A percentile compares a stretch with the other conserved stretches of the same genome.
These are phyloP conservation scores for Mercenaria mercenaria DNA, from an alignment of 1,140 invertebrate genomes.

Conservation along the genomic window DNA sequence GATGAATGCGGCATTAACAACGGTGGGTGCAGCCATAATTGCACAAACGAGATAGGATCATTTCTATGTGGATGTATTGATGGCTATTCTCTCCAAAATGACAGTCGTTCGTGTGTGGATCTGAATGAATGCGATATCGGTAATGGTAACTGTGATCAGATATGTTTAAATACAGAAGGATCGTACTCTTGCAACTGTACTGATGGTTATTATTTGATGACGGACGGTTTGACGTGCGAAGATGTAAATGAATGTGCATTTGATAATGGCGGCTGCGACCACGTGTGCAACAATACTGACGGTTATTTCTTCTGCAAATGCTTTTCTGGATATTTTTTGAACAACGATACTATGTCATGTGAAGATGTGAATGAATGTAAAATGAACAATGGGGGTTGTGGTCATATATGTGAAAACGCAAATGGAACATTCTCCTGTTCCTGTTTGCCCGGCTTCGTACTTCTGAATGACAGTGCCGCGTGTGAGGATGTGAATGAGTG, in stretches of 20 bases:
- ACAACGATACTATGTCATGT: background rate
- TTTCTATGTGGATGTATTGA: background rate
- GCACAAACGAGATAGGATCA: background rate
- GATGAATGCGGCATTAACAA: background rate
- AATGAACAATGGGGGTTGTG: background rate
- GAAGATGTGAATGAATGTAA: background rate
- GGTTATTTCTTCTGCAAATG: background rate
- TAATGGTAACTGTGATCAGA: background rate
- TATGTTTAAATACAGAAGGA: background rate
- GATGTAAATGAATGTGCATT: background rate
- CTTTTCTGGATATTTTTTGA: background rate
- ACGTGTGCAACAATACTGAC: background rate
- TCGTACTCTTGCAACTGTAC: background rate
- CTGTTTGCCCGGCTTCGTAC: background rate
- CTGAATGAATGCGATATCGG: background rate
- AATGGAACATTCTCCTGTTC: background rate
- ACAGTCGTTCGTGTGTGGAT: background rate
- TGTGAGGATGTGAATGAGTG: background rate
- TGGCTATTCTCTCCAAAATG: background rate
- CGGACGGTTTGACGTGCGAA: background rate
- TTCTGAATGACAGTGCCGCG: background rate
- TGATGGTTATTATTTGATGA: background rate
- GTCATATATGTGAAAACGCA: background rate
- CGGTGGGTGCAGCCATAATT: background rate
- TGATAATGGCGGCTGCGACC: background rate